phyloP scores from a whole-genome alignment of 2,888 invertebrate species.

The Morpho helenor region DNA sequence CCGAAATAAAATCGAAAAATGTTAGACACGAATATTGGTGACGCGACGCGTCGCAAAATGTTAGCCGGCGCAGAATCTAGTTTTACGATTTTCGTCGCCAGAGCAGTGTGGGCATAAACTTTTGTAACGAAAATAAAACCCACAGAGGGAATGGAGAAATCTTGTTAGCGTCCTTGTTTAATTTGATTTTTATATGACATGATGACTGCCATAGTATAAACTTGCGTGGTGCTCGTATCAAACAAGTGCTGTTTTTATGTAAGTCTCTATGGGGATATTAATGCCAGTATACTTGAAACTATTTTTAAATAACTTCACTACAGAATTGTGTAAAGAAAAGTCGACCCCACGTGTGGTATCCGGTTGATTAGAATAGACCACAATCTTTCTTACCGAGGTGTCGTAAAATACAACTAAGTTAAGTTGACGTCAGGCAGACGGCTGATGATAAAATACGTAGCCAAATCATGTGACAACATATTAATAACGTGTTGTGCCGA shows the following conservation, averaged over 20 bases:
- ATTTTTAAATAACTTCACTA: too few species aligned
- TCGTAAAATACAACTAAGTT: too few species aligned
- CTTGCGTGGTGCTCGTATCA: neutral
- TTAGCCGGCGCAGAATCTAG: conserved; percentile 27
- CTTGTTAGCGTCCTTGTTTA: conserved; percentile 23
- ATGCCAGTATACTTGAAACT: too few species aligned
- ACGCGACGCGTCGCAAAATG: conserved; percentile 39
- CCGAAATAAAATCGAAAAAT: conserved; percentile 33
- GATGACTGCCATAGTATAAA: conserved; percentile 15
- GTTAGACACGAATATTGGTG: conserved; percentile 30
- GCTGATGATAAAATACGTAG: too few species aligned
- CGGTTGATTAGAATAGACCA: too few species aligned
- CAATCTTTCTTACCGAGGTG: too few species aligned
- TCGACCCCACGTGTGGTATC: too few species aligned
- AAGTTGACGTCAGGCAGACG: too few species aligned
- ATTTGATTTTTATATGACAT: conserved; percentile 23
- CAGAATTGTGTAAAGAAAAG: too few species aligned
- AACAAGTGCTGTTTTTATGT: neutral
- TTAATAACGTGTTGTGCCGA: too few species aligned
- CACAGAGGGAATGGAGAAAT: conserved; percentile 22
- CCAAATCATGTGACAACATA: too few species aligned
- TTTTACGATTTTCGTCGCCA: conserved; percentile 28
- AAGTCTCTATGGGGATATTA: too few species aligned
- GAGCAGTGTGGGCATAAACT: conserved; percentile 25
- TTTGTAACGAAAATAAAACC: conserved; percentile 25